Base-by-base conservation (phyloP, 2,797 vertebrate genomes). In the Spondyliosoma cantharus region DNA sequence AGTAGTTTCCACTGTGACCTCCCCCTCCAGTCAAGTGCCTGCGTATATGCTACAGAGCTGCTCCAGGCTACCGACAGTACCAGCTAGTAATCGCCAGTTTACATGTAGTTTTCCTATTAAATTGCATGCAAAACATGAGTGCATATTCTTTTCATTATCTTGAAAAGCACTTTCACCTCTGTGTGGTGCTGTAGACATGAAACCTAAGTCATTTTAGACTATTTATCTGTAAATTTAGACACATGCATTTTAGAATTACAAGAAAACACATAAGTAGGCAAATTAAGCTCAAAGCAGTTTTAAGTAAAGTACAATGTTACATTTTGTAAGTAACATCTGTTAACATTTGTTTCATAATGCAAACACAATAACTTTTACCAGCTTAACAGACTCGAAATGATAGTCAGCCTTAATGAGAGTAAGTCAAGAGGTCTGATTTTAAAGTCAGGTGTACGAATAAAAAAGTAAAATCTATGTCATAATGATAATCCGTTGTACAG, bases 1-100 rank as follows among this genome's bases (percentile, higher is more conserved):
- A 52, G 70, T 27, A 7, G 29, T 66, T 88, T 86, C 71, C 53
- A 13, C 57, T 22, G 70, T 65, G 83, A 82, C 76, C 79, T 86
- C 27, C 29, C 29, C 24, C 37, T 49, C 32, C 20, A 50, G 27
- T 43, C 19, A 22, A 29, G 74, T 32, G 45, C 60, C 46, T 82
- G 25, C 37, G 37, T 37, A 11, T 20, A 14, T 12, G 4, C 22
- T 11, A 13, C n/a, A 54, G 53, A 49, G 7, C 37, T 53, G n/a
- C 27, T 57, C 52, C 57, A 75, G 57, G 20, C 50, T n/a, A 8
- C 25, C 25, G 4, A 17, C 45, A 32, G 6, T n/a, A 24, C 7
- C 22, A 19, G 42, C 6, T 27, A 46, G 16, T 14, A 4, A 4
- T 15, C 7, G 22, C 24, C 7, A 6, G 52, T 58, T 20, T 58